Conservation (phyloP, 1,140 invertebrate genomes). For the Solenopsis fugax region DNA sequence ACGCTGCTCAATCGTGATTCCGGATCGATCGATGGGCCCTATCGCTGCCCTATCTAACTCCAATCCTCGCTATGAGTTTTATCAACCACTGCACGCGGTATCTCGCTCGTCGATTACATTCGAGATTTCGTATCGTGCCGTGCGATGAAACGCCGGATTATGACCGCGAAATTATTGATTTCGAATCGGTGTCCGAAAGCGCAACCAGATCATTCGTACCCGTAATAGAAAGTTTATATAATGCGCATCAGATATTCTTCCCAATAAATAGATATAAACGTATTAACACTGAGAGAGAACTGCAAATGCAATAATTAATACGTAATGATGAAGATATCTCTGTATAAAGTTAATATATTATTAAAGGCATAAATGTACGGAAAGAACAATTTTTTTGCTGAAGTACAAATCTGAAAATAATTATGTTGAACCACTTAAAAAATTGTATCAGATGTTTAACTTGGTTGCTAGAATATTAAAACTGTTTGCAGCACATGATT, state of each 20-base stretch:
- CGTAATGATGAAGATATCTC: background rate
- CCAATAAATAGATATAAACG: background rate
- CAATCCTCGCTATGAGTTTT: constrained; percentile 69
- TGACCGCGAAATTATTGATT: constrained; percentile 58
- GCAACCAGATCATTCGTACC: background rate
- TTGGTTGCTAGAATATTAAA: too few species aligned
- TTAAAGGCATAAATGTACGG: too few species aligned
- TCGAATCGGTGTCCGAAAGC: constrained; percentile 8
- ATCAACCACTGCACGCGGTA: constrained; percentile 62
- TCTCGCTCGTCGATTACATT: constrained; percentile 34
- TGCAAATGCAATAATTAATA: background rate
- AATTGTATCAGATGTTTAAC: too few species aligned
- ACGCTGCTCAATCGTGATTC: constrained; percentile 68
- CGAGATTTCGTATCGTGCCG: constrained; percentile 36
- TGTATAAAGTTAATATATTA: background rate
- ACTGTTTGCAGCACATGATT: too few species aligned
- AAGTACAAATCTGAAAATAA: too few species aligned
- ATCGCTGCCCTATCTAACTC: constrained; percentile 59
- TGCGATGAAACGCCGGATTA: constrained; percentile 54
- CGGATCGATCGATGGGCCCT: constrained; percentile 68
- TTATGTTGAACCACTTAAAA: too few species aligned
- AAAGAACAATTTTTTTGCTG: too few species aligned
- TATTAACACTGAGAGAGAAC: background rate
- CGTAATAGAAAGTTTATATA: background rate
- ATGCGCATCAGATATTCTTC: constrained; percentile 10